These are phyloP conservation scores for Maconellicoccus hirsutus DNA, from an alignment of 1,140 invertebrate species.

Conservation along the genomic window DNA sequence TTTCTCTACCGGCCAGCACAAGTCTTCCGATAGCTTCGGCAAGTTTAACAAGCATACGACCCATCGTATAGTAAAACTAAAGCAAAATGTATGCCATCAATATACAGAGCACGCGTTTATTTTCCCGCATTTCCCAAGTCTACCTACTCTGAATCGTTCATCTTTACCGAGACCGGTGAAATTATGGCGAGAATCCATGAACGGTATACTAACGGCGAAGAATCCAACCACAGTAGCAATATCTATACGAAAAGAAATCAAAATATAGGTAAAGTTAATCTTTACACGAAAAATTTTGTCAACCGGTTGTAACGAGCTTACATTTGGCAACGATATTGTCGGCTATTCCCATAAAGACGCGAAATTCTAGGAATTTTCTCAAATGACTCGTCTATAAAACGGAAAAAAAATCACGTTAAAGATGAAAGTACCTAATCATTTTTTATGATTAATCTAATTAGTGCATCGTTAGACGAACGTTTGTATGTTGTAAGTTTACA, in stretches of 20 bases:
- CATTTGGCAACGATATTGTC: constrained; percentile 96
- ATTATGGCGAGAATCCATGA: constrained; percentile 60
- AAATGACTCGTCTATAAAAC: constrained; percentile 56
- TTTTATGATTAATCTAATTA: too few relatives aligned
- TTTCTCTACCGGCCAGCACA: constrained; percentile 83
- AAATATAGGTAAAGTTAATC: constrained; percentile 16
- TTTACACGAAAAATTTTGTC: too few relatives aligned
- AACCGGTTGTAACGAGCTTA: constrained; percentile 44
- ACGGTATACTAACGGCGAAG: constrained; percentile 86
- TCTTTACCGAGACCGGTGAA: constrained; percentile 48
- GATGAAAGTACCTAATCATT: constrained; percentile 23
- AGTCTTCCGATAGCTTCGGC: constrained; percentile 92
- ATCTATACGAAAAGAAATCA: constrained; percentile 49
- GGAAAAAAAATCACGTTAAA: background rate
- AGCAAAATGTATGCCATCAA: background rate
- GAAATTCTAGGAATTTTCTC: constrained; percentile 79
- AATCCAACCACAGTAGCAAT: constrained; percentile 90
- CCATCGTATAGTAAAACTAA: constrained; percentile 86
- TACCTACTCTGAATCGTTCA: constrained; percentile 53
- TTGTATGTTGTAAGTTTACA: too few relatives aligned
- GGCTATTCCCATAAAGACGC: constrained; percentile 82
- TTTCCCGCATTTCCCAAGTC: background rate
- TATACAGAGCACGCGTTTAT: background rate
- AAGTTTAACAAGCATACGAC: constrained; percentile 91
- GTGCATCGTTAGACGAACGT: too few relatives aligned